A percentile compares a stretch with the other conserved stretches of the same genome.
Conservation (phyloP, 2,797 vertebrate genomes). For the Phrynocephalus vlangalii region DNA sequence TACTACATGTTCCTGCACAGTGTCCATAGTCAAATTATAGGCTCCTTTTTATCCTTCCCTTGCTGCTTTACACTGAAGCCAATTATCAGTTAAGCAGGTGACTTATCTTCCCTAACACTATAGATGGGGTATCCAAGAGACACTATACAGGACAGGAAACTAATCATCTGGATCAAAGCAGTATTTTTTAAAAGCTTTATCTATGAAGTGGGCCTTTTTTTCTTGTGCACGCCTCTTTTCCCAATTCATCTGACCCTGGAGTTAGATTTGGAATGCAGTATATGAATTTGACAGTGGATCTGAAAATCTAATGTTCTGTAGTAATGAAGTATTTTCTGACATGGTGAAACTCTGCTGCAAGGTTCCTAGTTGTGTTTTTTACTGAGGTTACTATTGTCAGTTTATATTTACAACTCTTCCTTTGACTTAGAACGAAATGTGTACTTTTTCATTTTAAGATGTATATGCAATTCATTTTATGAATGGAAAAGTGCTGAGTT, state of each 20-base stretch:
- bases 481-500: background rate
- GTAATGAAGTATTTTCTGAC: slow-evolving; percentile 61
- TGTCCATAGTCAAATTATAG: slow-evolving; percentile 19
- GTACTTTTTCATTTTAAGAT: slow-evolving; percentile 18
- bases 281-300: slow-evolving; percentile 42
- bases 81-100: slow-evolving; percentile 45
- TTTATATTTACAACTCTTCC: slow-evolving; percentile 7
- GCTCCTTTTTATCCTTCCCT: slow-evolving; percentile 1
- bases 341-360: slow-evolving; percentile 48
- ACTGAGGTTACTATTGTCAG: slow-evolving; percentile 13
- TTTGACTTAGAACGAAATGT: slow-evolving; percentile 25
- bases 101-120: slow-evolving; percentile 30
- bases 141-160: slow-evolving; percentile 4
- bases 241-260: slow-evolving; percentile 24
- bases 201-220: slow-evolving; percentile 34
- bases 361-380: slow-evolving; percentile 47
- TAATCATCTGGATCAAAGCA: slow-evolving; percentile 32
- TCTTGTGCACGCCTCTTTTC: slow-evolving; percentile 27
- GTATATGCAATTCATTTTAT: slow-evolving; percentile 8
- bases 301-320: slow-evolving; percentile 40
- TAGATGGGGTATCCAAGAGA: slow-evolving; percentile 8
- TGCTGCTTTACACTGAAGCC: background rate
- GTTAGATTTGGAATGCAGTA: slow-evolving; percentile 39
- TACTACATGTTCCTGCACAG: background rate
- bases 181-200: background rate